These are phyloP conservation scores for Hirundichthys speculiger DNA, from an alignment of 2,113 vertebrate genomes.

Conservation along the genomic window DNA sequence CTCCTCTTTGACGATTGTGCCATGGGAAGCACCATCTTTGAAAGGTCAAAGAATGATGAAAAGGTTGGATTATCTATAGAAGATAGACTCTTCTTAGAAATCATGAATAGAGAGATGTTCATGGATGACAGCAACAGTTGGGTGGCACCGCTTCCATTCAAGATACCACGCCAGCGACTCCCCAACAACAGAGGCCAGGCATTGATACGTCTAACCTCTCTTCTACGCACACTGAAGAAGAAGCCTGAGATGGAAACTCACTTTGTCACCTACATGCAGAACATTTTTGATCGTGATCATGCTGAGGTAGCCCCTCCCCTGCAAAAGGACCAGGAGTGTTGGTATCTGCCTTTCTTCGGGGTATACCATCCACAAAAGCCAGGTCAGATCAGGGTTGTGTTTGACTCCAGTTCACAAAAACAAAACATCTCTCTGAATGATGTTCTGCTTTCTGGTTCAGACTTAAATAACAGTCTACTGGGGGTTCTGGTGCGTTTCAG, in stretches of 20 bases:
- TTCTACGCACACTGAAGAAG: background rate
- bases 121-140: background rate
- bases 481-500: too few species aligned
- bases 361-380: background rate
- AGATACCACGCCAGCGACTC: background rate
- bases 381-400: too few species aligned
- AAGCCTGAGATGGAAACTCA: slow-evolving; percentile 8
- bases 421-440: too few species aligned
- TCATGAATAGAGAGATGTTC: background rate
- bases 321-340: background rate
- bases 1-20: too few species aligned
- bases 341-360: background rate
- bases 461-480: too few species aligned
- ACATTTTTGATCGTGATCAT: background rate
- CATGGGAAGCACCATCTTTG: too few species aligned
- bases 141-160: slow-evolving; percentile 15
- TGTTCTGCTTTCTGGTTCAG: too few species aligned
- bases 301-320: background rate
- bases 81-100: background rate
- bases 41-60: background rate
- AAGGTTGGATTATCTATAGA: background rate
- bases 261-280: background rate
- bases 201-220: background rate
- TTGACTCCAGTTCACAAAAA: too few species aligned
- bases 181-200: slow-evolving; percentile 15